phyloP scores from a whole-genome alignment of 2,113 vertebrate genomes.

The Asarcornis scutulata region DNA sequence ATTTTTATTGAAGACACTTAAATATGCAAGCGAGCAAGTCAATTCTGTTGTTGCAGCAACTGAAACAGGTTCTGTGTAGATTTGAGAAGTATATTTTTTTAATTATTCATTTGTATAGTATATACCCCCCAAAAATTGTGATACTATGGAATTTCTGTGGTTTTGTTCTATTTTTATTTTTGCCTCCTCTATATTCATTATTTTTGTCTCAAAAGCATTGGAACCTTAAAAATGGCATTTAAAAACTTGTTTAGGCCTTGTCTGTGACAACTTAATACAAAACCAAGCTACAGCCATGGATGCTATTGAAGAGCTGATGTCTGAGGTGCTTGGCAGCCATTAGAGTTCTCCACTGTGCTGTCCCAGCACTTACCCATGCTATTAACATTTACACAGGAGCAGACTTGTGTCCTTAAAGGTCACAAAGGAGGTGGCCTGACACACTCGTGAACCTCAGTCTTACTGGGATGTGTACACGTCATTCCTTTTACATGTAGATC shows the following conservation, averaged over 20 bases:
- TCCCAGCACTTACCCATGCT: neutral
- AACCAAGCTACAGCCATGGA: neutral
- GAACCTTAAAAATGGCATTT: neutral
- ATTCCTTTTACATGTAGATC: neutral
- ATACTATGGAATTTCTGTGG: neutral
- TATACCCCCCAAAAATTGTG: too few relatives aligned
- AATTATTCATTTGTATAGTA: neutral
- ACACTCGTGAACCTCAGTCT: neutral
- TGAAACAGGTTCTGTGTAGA: neutral
- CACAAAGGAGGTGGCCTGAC: neutral
- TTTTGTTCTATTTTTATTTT: neutral
- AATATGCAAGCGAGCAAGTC: neutral
- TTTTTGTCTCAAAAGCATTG: neutral
- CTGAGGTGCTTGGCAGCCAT: neutral
- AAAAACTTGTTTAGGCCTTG: neutral
- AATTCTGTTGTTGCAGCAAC: neutral
- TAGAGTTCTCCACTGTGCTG: neutral
- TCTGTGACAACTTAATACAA: neutral
- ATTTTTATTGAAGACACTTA: neutral
- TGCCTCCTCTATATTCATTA: neutral
- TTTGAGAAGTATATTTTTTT: neutral
- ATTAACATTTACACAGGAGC: neutral
- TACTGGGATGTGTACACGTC: neutral
- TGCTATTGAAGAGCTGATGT: neutral
- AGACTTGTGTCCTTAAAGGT: neutral